Base-by-base conservation (phyloP, 2,797 vertebrate genomes). In the Sparidentex hasta region DNA sequence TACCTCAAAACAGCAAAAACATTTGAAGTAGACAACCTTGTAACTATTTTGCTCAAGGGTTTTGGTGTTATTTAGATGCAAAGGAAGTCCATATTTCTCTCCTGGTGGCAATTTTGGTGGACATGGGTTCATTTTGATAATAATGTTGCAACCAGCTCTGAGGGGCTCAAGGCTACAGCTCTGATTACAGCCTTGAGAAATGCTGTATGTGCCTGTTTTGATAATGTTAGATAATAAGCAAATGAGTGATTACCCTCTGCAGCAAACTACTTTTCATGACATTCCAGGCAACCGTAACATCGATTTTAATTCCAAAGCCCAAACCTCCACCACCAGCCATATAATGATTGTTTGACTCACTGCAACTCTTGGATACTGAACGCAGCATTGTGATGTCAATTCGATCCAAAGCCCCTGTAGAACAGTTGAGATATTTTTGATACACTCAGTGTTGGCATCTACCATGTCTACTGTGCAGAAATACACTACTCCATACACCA, bases 11-110 rank as follows among this genome's bases (percentile, higher is more conserved):
- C 11, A 38, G 1, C 5, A 14, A 61, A 27, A 44, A 70, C 25
- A 51, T 3, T 23, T 29, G 21, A 51, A 50, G 8, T 44, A 33
- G 51, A 38, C 71, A 38, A 38, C 17, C 23, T 50, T 33, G 14
- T 18, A 48, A 38, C n/a, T 57, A 14, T 57, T 69, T 44, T 51
- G 18, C 20, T 66, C 14, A 9, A 11, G 6, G 18, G 20, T 61
- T 64, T 50, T 27, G 5, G 46, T 73, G 21, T 54, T 21, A 47
- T 65, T 80, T 41, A 21, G 18, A 27, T 67, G 16, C 33, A 68
- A 77, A 14, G 0, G 23, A 66, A 66, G 67, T 41, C n/a, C 16
- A 48, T 27, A 29, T 20, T 27, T 61, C 16, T 5, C 47, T 70
- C 41, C 4, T 44, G 21, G 41, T 61, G 43, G 20, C 41, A n/a